These are phyloP conservation scores for Silurus lanzhouensis DNA, from an alignment of 2,797 vertebrate species.

Conservation along the genomic window DNA sequence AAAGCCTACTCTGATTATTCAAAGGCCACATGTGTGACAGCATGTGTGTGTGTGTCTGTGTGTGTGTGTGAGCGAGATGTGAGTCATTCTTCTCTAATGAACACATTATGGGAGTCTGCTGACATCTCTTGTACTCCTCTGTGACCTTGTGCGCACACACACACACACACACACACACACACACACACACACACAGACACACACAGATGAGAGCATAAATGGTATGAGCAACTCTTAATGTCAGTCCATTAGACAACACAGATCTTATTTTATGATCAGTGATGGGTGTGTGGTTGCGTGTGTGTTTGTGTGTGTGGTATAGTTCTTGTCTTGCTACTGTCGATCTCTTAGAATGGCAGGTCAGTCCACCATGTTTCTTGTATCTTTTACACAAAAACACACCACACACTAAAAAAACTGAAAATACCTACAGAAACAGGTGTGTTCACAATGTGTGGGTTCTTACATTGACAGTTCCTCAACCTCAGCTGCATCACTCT, in stretches of 20 bases:
- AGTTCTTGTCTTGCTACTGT: neutral
- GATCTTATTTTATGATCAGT: slow-evolving; percentile 10
- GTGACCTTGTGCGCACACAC: slow-evolving; percentile 5
- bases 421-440: neutral
- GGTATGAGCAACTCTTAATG: neutral
- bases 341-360: neutral
- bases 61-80: neutral
- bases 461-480: neutral
- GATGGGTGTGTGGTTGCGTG: slow-evolving; percentile 1
- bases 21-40: slow-evolving; percentile 31
- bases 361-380: neutral
- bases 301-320: neutral
- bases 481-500: neutral
- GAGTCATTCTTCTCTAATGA: slow-evolving; percentile 23
- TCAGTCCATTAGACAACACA: slow-evolving; percentile 31
- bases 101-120: slow-evolving; percentile 43
- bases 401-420: neutral
- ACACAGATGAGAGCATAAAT: slow-evolving; percentile 18
- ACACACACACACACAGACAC: neutral
- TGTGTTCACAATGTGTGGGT: neutral
- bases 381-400: too few species aligned
- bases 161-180: neutral
- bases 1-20: slow-evolving; percentile 22
- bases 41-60: slow-evolving; percentile 27
- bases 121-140: neutral